Evolutionary conservation across 2,113 vertebrate genomes (phyloP).

Genomic region (Lycocorax pyrrhopterus): DNA sequence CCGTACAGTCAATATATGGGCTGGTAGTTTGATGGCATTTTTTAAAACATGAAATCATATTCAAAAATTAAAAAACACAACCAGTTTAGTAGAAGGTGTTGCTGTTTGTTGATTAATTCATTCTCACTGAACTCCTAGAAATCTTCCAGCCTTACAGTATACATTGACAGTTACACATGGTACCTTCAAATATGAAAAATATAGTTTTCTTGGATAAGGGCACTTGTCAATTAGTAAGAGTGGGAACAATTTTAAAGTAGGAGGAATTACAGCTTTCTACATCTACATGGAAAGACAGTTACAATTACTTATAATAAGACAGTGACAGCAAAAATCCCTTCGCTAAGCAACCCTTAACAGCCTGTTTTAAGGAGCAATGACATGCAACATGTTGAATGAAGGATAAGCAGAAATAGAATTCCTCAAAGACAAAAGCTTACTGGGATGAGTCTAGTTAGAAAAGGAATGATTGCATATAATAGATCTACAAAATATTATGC

Average conservation of each 20-base stretch:
- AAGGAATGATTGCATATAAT: not conserved
- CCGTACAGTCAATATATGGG: not conserved
- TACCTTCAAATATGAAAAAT: not conserved
- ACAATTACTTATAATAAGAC: conserved; percentile 17
- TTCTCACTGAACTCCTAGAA: not conserved
- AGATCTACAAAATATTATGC: not conserved
- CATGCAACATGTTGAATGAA: not conserved
- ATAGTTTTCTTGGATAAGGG: not conserved
- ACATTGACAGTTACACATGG: not conserved
- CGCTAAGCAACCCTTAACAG: not conserved
- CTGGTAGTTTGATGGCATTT: not conserved
- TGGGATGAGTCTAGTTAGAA: not conserved
- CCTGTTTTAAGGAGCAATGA: not conserved
- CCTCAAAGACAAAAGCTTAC: not conserved
- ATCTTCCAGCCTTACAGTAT: not conserved
- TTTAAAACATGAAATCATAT: not conserved
- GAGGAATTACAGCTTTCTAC: conserved; percentile 28
- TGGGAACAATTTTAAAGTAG: not conserved
- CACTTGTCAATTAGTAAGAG: conserved; percentile 40
- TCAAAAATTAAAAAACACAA: not conserved
- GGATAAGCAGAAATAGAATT: not conserved
- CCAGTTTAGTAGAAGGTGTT: not conserved
- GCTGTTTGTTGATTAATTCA: not conserved
- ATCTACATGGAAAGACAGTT: conserved; percentile 25
- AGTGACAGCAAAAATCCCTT: conserved; percentile 12